Conservation (phyloP, 2,888 invertebrate genomes). For the Pardosa pseudoannulata region DNA sequence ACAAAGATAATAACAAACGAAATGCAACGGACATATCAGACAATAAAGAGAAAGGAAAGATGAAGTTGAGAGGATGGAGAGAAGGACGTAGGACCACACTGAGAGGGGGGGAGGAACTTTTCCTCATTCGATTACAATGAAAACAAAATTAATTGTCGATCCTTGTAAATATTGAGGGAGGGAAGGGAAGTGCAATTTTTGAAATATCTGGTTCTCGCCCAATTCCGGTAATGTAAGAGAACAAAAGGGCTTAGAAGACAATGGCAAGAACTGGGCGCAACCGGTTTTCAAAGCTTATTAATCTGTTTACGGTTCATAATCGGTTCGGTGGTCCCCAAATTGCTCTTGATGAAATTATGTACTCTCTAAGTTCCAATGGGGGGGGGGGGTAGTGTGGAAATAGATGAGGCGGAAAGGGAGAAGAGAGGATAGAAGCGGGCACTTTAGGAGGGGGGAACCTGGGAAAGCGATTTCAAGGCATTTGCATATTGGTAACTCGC, state of each 20-base stretch:
- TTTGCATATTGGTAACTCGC: slow-evolving; percentile 36
- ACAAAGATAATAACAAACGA: slow-evolving; percentile 3
- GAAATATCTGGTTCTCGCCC: slow-evolving; percentile 29
- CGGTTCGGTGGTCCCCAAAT: slow-evolving; percentile 48
- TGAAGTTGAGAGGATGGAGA: background rate
- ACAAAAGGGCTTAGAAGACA: slow-evolving; percentile 40
- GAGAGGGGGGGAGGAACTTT: background rate
- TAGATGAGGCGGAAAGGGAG: slow-evolving; percentile 14
- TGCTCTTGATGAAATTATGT: slow-evolving; percentile 65
- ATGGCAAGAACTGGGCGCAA: background rate
- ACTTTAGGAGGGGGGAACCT: background rate
- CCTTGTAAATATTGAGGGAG: slow-evolving; percentile 18
- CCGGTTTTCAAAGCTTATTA: slow-evolving; percentile 57
- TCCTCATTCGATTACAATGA: slow-evolving; percentile 52
- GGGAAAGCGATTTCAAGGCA: slow-evolving; percentile 33
- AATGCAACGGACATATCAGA: background rate
- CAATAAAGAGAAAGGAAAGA: background rate
- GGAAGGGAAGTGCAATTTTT: background rate
- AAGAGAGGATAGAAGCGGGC: background rate
- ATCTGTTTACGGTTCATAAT: slow-evolving; percentile 70
- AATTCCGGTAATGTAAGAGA: slow-evolving; percentile 46
- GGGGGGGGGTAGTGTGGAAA: too few species aligned
- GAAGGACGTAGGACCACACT: background rate
- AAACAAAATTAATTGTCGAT: slow-evolving; percentile 61
- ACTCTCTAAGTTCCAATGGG: slow-evolving; percentile 29